These are phyloP conservation scores for Centropus bengalensis DNA, from an alignment of 2,113 vertebrate genomes.

Conservation along the genomic window DNA sequence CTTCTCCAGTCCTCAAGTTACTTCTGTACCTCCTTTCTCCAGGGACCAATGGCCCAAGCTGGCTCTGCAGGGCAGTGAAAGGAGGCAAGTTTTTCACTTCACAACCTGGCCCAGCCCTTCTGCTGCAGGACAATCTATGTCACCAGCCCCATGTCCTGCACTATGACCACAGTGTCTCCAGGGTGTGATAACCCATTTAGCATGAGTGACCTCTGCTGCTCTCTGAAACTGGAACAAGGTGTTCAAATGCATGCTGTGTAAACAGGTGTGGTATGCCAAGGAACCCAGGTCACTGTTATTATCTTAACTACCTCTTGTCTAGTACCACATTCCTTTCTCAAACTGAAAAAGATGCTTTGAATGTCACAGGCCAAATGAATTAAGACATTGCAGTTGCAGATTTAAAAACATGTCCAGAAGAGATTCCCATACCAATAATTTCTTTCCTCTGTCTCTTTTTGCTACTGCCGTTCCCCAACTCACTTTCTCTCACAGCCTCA, in stretches of 20 bases:
- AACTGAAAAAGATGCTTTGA: not conserved
- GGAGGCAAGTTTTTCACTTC: not conserved
- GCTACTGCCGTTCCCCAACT: not conserved
- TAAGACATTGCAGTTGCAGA: not conserved
- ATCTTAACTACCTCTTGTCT: not conserved
- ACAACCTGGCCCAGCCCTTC: not conserved
- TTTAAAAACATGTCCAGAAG: not conserved
- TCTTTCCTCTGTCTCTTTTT: not conserved
- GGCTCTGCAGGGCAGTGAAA: not conserved
- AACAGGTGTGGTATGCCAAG: not conserved
- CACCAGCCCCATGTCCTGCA: not conserved
- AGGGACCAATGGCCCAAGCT: not conserved
- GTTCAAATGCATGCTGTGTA: not conserved
- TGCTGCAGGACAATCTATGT: not conserved
- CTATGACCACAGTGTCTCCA: not conserved
- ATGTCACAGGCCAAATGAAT: not conserved
- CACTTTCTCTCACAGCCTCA: not conserved
- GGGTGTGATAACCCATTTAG: not conserved
- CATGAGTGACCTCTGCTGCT: not conserved
- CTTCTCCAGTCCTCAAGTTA: not conserved
- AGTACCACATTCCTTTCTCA: not conserved
- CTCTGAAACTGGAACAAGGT: not conserved
- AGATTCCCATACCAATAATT: not conserved
- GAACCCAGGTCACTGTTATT: not conserved
- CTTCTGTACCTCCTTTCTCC: not conserved